These are phyloP conservation scores for Cyanoramphus novaezelandiae DNA, from an alignment of 2,113 vertebrate species.

Conservation along the genomic window DNA sequence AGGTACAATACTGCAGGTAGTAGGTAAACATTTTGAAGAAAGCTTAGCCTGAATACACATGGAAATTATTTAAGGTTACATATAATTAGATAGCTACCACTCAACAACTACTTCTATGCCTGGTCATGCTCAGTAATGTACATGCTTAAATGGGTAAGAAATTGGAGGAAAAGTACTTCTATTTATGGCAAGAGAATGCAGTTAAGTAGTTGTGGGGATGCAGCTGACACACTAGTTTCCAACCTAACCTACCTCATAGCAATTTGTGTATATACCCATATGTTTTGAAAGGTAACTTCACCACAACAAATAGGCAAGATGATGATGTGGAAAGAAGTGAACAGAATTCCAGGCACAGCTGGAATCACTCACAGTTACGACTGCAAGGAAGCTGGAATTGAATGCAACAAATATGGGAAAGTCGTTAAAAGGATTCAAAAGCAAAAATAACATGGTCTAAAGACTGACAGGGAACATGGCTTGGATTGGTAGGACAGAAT, in stretches of 20 bases:
- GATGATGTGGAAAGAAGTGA: neutral
- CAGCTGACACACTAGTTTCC: neutral
- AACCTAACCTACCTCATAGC: neutral
- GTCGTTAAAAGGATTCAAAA: neutral
- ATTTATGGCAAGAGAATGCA: neutral
- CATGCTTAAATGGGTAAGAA: neutral
- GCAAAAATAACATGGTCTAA: neutral
- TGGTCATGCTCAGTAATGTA: neutral
- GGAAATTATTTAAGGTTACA: neutral
- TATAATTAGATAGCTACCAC: neutral
- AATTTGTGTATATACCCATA: neutral
- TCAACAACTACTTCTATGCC: neutral
- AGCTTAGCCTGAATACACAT: neutral
- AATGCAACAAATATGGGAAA: neutral
- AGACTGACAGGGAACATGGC: neutral
- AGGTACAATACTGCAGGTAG: neutral
- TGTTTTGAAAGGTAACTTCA: neutral
- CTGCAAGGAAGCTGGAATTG: constrained; percentile 3
- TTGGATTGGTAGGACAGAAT: neutral
- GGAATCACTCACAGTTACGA: constrained; percentile 16
- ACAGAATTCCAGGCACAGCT: constrained; percentile 41
- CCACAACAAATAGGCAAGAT: neutral
- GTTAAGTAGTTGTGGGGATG: neutral
- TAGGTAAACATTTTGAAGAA: neutral
- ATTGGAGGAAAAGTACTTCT: neutral